Evolutionary conservation across 2,113 vertebrate species (phyloP).

Genomic region (Synchiropus splendidus): DNA sequence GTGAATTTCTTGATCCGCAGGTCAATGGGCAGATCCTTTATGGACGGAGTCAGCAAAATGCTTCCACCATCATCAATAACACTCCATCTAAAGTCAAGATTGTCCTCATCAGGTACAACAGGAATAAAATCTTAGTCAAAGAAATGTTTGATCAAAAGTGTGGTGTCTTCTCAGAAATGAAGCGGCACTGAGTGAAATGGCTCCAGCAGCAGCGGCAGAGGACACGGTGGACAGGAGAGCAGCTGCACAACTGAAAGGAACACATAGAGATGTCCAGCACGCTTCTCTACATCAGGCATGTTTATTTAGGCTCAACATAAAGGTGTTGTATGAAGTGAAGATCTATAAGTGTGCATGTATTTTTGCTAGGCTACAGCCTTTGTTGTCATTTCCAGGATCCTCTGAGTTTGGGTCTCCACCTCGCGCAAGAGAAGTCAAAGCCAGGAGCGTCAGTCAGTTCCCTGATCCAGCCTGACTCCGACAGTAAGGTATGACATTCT

Average conservation of each 20-base stretch:
- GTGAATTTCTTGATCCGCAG: constrained; percentile 53
- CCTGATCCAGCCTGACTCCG: constrained; percentile 69
- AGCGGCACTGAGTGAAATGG: constrained; percentile 70
- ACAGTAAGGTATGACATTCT: constrained; percentile 68
- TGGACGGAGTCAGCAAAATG: constrained; percentile 87
- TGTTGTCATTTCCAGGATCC: constrained; percentile 64
- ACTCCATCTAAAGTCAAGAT: constrained; percentile 84
- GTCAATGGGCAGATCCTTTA: constrained; percentile 95
- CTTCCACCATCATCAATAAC: constrained; percentile 81
- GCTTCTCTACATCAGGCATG: constrained; percentile 42
- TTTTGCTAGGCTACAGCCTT: background rate
- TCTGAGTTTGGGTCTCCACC: constrained; percentile 71
- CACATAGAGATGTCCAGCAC: constrained; percentile 25
- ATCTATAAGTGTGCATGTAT: background rate
- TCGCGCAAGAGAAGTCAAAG: constrained; percentile 70
- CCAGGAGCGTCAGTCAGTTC: constrained; percentile 69
- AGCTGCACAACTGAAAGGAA: constrained; percentile 14
- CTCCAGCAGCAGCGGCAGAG: constrained; percentile 56
- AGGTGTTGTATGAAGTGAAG: background rate
- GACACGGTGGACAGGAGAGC: constrained; percentile 38
- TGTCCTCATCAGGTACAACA: constrained; percentile 80
- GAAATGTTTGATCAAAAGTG: background rate
- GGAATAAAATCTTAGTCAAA: background rate
- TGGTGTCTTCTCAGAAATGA: constrained; percentile 67
- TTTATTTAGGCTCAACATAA: background rate